A percentile compares a stretch with the other conserved stretches of the same genome.
Conservation (phyloP, 1,140 invertebrate species). For the Monochamus saltuarius region DNA sequence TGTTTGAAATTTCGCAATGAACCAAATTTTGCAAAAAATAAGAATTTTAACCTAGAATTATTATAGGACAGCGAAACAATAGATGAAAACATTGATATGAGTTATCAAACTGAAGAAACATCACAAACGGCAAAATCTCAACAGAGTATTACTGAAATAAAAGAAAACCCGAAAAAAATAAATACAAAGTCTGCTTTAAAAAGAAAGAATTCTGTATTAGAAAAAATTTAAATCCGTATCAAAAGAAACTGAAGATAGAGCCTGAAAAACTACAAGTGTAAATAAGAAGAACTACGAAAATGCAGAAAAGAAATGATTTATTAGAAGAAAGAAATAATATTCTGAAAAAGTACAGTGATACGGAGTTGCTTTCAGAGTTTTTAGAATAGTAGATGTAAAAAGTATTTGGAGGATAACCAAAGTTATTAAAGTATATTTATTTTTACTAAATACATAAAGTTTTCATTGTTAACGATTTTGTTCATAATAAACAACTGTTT, state of each 20-base stretch:
- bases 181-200: too few species aligned
- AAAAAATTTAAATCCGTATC: slow-evolving; percentile 1
- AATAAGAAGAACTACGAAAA: slow-evolving; percentile 18
- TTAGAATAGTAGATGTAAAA: neutral
- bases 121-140: too few species aligned
- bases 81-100: too few species aligned
- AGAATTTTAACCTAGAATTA: too few species aligned
- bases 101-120: too few species aligned
- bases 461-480: neutral
- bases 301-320: slow-evolving; percentile 12
- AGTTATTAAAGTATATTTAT: neutral
- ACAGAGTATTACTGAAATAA: too few species aligned
- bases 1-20: too few species aligned
- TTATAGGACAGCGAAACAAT: too few species aligned
- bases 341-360: slow-evolving; percentile 7
- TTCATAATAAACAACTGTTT: neutral
- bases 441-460: neutral
- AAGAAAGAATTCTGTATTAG: slow-evolving; percentile 1
- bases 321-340: slow-evolving; percentile 11
- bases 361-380: neutral
- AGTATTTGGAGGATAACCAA: neutral
- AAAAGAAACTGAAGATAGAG: slow-evolving; percentile 3
- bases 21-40: too few species aligned
- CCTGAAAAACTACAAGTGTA: slow-evolving; percentile 19
- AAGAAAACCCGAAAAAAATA: too few species aligned